phyloP scores from a whole-genome alignment of 1,140 invertebrate species.

The Halotydeus destructor region DNA sequence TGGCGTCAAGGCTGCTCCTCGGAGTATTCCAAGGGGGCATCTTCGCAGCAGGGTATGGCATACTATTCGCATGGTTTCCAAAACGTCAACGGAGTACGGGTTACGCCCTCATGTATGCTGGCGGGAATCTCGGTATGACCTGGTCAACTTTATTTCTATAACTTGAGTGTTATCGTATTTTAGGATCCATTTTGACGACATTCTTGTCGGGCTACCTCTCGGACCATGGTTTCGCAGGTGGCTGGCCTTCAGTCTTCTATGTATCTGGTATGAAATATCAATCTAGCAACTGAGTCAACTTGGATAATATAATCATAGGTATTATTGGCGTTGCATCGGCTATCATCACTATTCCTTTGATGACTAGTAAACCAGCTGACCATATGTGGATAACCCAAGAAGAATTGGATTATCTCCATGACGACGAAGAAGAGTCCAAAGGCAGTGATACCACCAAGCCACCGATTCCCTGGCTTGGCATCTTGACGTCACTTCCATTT shows the following conservation, averaged over 20 bases:
- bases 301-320: too few species aligned
- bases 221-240: conserved; percentile 12
- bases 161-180: too few species aligned
- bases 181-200: conserved; percentile 21
- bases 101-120: too few species aligned
- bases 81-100: conserved; percentile 13
- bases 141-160: too few species aligned
- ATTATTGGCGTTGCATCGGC: conserved; percentile 49
- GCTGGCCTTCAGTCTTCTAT: conserved; percentile 17
- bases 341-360: conserved; percentile 54
- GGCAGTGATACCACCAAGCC: too few species aligned
- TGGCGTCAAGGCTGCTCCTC: conserved; percentile 9
- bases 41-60: conserved; percentile 21
- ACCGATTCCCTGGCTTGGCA: too few species aligned
- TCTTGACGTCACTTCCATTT: too few species aligned
- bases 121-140: too few species aligned
- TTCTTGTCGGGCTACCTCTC: conserved; percentile 14
- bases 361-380: conserved; percentile 58
- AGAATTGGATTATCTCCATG: conserved; percentile 67
- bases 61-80: conserved; percentile 21
- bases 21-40: conserved; percentile 19
- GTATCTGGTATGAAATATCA: conserved; percentile 22
- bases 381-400: conserved; percentile 62
- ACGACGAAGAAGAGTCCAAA: not conserved
- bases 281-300: too few species aligned